Evolutionary conservation across 1,140 invertebrate species (phyloP).

Genomic region (Bombus ignitus): DNA sequence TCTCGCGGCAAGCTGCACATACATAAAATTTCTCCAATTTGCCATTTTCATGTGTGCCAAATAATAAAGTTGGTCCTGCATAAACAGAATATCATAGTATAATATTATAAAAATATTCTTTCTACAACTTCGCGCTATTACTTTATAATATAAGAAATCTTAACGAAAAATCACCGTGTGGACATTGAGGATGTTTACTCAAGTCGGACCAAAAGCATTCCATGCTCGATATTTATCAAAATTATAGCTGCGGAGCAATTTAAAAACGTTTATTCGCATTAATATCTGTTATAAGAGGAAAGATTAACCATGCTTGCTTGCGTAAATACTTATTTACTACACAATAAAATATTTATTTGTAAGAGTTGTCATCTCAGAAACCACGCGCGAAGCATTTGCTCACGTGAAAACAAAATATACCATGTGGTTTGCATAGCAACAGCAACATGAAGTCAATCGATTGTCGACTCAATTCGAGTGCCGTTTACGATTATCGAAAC

Average conservation of each 20-base stretch:
- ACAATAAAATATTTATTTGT: not conserved
- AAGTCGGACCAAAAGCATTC: conserved; percentile 75
- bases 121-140: not conserved
- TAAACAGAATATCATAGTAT: conserved; percentile 33
- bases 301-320: not conserved
- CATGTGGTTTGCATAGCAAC: not conserved
- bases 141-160: conserved; percentile 15
- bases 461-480: not conserved
- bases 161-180: conserved; percentile 79
- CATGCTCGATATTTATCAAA: conserved; percentile 12
- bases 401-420: not conserved
- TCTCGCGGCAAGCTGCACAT: conserved; percentile 91
- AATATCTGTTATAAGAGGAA: not conserved
- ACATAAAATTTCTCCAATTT: conserved; percentile 86
- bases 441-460: not conserved
- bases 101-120: not conserved
- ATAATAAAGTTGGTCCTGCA: conserved; percentile 87
- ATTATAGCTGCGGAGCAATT: not conserved
- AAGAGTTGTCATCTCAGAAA: not conserved
- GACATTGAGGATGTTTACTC: conserved; percentile 74
- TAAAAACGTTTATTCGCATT: not conserved
- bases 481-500: not conserved
- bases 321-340: not conserved
- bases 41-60: conserved; percentile 82
- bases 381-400: not conserved